These are phyloP conservation scores for Phoeniculus purpureus DNA, from an alignment of 2,797 vertebrate species.

Conservation along the genomic window DNA sequence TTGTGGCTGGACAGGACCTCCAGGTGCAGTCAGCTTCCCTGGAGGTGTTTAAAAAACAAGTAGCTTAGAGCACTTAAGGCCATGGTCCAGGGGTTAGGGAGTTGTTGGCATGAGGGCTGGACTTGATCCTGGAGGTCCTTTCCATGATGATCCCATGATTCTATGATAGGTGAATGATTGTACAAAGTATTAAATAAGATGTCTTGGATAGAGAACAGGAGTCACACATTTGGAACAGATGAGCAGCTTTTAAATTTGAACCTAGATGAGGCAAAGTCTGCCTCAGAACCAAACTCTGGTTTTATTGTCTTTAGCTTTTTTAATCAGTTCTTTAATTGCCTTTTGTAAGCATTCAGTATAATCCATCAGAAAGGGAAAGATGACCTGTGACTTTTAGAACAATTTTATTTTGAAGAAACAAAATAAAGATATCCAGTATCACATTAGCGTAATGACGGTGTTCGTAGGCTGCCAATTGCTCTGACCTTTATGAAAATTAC, in stretches of 20 bases:
- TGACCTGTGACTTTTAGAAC: background rate
- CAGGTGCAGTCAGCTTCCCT: no score
- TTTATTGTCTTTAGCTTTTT: background rate
- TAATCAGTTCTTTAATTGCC: background rate
- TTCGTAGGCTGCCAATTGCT: background rate
- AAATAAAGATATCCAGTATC: background rate
- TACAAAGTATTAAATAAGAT: background rate
- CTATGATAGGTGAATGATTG: background rate
- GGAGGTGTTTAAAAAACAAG: no score
- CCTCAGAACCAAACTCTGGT: background rate
- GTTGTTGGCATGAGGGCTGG: no score
- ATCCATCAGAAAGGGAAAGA: background rate
- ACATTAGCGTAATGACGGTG: background rate
- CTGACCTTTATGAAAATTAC: slow-evolving; percentile 20
- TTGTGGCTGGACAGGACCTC: no score
- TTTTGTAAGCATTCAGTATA: background rate
- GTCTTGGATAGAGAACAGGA: background rate
- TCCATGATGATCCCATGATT: no score
- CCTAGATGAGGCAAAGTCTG: background rate
- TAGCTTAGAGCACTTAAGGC: no score
- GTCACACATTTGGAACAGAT: background rate
- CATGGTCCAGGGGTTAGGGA: no score
- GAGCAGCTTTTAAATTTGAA: background rate
- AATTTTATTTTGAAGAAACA: background rate
- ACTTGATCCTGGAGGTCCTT: no score